Conservation (phyloP, 2,797 vertebrate species). For the Pseudomugil gertrudae region DNA sequence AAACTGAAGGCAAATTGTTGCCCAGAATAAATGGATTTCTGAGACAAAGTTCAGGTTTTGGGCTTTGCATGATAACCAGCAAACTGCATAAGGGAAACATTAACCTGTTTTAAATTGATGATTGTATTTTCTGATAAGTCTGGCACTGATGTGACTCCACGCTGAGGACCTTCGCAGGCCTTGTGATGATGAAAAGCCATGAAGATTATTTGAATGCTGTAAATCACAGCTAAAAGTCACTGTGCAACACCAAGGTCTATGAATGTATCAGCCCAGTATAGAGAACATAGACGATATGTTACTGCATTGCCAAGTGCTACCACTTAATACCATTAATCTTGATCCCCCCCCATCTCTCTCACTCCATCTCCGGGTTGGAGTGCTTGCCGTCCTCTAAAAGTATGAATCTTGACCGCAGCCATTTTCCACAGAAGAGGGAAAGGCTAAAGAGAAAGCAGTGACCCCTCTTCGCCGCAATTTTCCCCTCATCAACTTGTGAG, state of each 20-base stretch:
- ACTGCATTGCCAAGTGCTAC: constrained; percentile 77
- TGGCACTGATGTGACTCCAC: constrained; percentile 28
- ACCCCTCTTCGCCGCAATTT: constrained; percentile 84
- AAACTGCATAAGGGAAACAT: constrained; percentile 32
- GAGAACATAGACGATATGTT: constrained; percentile 74
- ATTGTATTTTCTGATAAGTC: constrained; percentile 51
- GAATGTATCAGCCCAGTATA: constrained; percentile 75
- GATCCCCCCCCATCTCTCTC: constrained; percentile 47
- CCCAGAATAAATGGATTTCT: constrained; percentile 17
- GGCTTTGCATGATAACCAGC: constrained; percentile 50
- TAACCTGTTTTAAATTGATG: constrained; percentile 31
- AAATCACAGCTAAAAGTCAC: constrained; percentile 78
- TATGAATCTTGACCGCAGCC: constrained; percentile 81
- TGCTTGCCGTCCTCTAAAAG: constrained; percentile 82
- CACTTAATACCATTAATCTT: constrained; percentile 83
- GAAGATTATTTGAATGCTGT: constrained; percentile 75
- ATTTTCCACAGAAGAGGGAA: constrained; percentile 81
- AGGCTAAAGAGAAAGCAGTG: constrained; percentile 83
- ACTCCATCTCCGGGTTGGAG: constrained; percentile 69
- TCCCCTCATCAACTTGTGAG: constrained; percentile 81
- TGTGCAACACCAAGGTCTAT: constrained; percentile 74
- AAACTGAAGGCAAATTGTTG: constrained; percentile 41
- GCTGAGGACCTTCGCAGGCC: constrained; percentile 26
- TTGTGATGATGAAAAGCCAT: constrained; percentile 60
- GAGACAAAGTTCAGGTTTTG: constrained; percentile 41